These are phyloP conservation scores for Pocota personata DNA, from an alignment of 2,888 invertebrate species.

Conservation along the genomic window DNA sequence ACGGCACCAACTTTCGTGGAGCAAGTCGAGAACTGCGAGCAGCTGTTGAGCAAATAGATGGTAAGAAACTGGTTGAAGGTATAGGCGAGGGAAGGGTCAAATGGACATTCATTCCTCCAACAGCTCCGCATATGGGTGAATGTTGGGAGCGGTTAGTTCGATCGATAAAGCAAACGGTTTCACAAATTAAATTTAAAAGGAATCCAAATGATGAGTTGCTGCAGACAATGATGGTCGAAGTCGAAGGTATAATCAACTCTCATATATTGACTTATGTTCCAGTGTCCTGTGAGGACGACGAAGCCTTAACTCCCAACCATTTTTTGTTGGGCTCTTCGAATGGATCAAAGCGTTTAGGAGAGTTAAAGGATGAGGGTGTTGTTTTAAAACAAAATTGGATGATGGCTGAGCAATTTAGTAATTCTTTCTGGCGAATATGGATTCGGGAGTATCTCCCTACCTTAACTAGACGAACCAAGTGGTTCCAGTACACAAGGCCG, in stretches of 20 bases:
- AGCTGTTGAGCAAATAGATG: conserved; percentile 12
- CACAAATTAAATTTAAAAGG: conserved; percentile 33
- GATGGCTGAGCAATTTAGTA: conserved; percentile 59
- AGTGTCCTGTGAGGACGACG: conserved; percentile 52
- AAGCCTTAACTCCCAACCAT: conserved; percentile 76
- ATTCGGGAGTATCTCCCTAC: conserved; percentile 74
- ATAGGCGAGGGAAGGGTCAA: conserved; percentile 45
- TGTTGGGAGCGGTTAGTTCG: conserved; percentile 45
- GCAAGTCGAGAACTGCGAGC: not conserved
- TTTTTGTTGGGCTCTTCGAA: conserved; percentile 71
- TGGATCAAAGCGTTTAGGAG: conserved; percentile 60
- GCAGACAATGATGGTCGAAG: too few relatives aligned
- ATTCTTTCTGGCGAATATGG: conserved; percentile 67
- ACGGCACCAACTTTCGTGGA: conserved; percentile 36
- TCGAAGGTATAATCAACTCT: too few relatives aligned
- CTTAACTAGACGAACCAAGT: conserved; percentile 40
- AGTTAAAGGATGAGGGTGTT: conserved; percentile 37
- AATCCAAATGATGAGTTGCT: conserved; percentile 20
- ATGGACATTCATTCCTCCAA: conserved; percentile 74
- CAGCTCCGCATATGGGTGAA: conserved; percentile 64
- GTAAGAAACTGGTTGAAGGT: conserved; percentile 33
- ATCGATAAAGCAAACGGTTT: conserved; percentile 60
- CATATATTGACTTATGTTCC: conserved; percentile 29
- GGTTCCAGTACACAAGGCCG: conserved; percentile 8
- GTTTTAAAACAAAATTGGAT: conserved; percentile 60